These are phyloP conservation scores for Lucilia sericata DNA, from an alignment of 1,140 invertebrate genomes.

Conservation along the genomic window DNA sequence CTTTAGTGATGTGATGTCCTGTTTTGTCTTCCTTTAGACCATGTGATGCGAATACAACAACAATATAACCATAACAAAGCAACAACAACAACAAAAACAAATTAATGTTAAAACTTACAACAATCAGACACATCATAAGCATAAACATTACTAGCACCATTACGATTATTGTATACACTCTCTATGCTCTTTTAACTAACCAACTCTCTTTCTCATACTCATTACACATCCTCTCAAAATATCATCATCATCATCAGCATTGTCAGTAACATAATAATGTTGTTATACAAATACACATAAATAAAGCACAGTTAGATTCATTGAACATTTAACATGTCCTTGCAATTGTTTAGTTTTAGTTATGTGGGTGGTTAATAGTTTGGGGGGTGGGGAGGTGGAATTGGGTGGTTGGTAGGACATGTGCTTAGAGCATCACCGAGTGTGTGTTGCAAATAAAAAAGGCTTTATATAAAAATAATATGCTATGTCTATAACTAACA, in stretches of 20 bases:
- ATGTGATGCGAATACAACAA: neutral
- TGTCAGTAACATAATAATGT: too few relatives aligned
- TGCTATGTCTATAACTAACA: slow-evolving; percentile 4
- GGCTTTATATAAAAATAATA: slow-evolving; percentile 34
- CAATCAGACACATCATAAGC: slow-evolving; percentile 43
- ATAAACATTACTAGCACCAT: slow-evolving; percentile 44
- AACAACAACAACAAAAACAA: slow-evolving; percentile 22
- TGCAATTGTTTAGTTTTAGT: slow-evolving; percentile 47
- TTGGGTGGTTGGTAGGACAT: neutral
- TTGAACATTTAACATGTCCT: slow-evolving; percentile 57
- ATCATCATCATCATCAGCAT: neutral
- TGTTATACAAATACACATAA: slow-evolving; percentile 44
- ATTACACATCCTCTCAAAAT: neutral
- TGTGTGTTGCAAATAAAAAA: neutral
- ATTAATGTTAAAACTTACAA: slow-evolving; percentile 29
- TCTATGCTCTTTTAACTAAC: neutral
- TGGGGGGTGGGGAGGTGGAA: too few relatives aligned
- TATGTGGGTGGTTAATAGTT: slow-evolving; percentile 45
- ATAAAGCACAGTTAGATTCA: slow-evolving; percentile 49
- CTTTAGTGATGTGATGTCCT: neutral
- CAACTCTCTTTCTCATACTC: neutral
- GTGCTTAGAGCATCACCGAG: slow-evolving; percentile 1
- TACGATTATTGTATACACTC: slow-evolving; percentile 16
- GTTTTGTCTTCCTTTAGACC: too few relatives aligned
- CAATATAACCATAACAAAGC: neutral